phyloP scores from a whole-genome alignment of 2,888 invertebrate species.

The Coleophora deauratella region DNA sequence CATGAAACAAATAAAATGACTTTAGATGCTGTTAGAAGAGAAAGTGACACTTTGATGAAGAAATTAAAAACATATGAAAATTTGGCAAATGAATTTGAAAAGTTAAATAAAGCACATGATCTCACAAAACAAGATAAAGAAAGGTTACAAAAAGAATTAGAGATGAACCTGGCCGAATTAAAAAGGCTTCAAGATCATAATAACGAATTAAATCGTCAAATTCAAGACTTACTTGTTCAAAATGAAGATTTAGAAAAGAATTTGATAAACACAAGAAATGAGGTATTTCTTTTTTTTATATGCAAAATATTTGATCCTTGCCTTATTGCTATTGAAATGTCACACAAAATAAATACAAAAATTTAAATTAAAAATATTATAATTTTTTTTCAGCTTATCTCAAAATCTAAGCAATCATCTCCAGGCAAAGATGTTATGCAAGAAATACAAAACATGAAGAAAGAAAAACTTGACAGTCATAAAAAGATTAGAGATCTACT shows the following conservation, averaged over 20 bases:
- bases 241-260: conserved; percentile 45
- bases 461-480: conserved; percentile 39
- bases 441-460: conserved; percentile 44
- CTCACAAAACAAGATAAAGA: conserved; percentile 36
- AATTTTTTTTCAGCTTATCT: conserved; percentile 27
- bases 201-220: conserved; percentile 31
- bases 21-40: conserved; percentile 31
- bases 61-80: conserved; percentile 35
- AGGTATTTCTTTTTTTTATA: conserved; percentile 29
- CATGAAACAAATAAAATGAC: conserved; percentile 27
- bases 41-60: conserved; percentile 34
- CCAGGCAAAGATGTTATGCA: conserved; percentile 17
- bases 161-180: conserved; percentile 25
- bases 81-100: conserved; percentile 33
- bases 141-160: conserved; percentile 32
- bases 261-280: conserved; percentile 36
- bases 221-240: conserved; percentile 31
- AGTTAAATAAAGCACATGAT: conserved; percentile 30
- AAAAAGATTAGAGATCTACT: conserved; percentile 39
- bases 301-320: conserved; percentile 5
- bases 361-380: too few species aligned
- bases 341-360: too few species aligned
- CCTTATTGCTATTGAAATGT: too few species aligned
- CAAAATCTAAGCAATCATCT: conserved; percentile 16
- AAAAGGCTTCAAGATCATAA: conserved; percentile 37